A percentile compares a stretch with the other conserved stretches of the same genome.
Evolutionary conservation across 2,888 invertebrate genomes (phyloP).

Genomic region (Agriopis aurantiaria): DNA sequence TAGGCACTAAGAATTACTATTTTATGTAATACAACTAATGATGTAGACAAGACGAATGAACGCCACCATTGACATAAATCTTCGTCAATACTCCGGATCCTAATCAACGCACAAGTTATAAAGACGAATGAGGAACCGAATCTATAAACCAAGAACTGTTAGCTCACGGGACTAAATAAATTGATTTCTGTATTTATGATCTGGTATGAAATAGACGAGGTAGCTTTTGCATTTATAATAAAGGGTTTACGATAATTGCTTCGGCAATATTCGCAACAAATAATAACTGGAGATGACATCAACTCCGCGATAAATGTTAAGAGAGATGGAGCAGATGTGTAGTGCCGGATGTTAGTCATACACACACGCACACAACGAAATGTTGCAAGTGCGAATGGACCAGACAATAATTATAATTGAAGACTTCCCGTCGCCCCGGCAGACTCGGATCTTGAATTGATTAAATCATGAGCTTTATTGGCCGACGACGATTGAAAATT

Average conservation of each 20-base stretch:
- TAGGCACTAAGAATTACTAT: conserved; percentile 42
- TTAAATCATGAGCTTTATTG: conserved; percentile 57
- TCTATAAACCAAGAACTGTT: conserved; percentile 49
- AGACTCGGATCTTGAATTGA: conserved; percentile 58
- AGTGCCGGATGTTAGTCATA: conserved; percentile 81
- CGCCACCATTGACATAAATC: conserved; percentile 65
- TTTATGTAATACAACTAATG: conserved; percentile 66
- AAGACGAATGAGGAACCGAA: conserved; percentile 59
- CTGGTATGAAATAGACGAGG: conserved; percentile 46
- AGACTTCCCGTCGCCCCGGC: conserved; percentile 75
- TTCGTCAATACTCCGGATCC: conserved; percentile 50
- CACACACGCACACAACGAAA: conserved; percentile 56
- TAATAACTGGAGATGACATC: conserved; percentile 51
- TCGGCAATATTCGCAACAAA: conserved; percentile 34
- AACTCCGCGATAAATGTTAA: conserved; percentile 46
- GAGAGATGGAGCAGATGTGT: conserved; percentile 72
- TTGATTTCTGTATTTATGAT: conserved; percentile 51
- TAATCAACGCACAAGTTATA: conserved; percentile 61
- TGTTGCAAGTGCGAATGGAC: conserved; percentile 67
- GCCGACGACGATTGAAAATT: conserved; percentile 44
- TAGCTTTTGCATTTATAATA: conserved; percentile 46
- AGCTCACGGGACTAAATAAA: conserved; percentile 54
- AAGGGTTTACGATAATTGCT: conserved; percentile 48
- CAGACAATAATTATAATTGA: conserved; percentile 75
- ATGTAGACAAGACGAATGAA: conserved; percentile 59